A percentile compares a stretch with the other conserved stretches of the same genome.
phyloP scores from a whole-genome alignment of 1,140 invertebrate genomes.

The Diploscapter pachys region DNA sequence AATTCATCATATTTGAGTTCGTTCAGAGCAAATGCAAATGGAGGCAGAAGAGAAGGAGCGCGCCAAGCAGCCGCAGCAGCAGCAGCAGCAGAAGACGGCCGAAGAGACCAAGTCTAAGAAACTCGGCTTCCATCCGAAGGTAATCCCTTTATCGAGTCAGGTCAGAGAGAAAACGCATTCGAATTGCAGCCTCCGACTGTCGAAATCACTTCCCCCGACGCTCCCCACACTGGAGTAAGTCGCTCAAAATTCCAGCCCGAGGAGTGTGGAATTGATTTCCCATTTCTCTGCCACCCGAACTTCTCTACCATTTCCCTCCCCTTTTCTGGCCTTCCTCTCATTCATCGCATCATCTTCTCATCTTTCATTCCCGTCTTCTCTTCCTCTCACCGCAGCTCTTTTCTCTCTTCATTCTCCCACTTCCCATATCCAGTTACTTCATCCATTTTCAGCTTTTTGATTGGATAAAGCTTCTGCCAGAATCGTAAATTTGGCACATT shows the following conservation, averaged over 20 bases:
- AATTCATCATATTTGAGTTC: conserved; percentile 14
- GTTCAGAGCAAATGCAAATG: conserved; percentile 2
- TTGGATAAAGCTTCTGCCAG: background rate
- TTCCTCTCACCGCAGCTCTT: conserved; percentile 4
- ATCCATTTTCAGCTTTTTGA: background rate
- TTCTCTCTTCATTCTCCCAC: conserved; percentile 12
- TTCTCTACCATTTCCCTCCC: no score
- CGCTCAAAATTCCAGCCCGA: no score
- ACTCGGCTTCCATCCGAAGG: conserved; percentile 17
- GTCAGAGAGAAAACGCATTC: background rate
- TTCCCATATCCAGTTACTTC: conserved; percentile 14
- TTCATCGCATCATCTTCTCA: background rate
- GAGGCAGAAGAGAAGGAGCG: conserved; percentile 5
- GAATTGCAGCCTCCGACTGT: conserved; percentile 20
- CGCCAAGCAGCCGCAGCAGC: conserved; percentile 2
- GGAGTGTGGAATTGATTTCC: no score
- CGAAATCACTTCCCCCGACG: conserved; percentile 23
- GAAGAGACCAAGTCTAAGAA: conserved; percentile 14
- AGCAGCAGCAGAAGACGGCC: conserved; percentile 4
- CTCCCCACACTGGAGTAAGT: conserved; percentile 20
- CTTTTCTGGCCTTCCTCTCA: no score
- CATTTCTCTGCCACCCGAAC: no score
- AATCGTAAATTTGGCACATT: no score
- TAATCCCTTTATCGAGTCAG: background rate
- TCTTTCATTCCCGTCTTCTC: conserved; percentile 1